These are phyloP conservation scores for Pseudomyrmex pallidus DNA, from an alignment of 1,140 invertebrate genomes.

Conservation along the genomic window DNA sequence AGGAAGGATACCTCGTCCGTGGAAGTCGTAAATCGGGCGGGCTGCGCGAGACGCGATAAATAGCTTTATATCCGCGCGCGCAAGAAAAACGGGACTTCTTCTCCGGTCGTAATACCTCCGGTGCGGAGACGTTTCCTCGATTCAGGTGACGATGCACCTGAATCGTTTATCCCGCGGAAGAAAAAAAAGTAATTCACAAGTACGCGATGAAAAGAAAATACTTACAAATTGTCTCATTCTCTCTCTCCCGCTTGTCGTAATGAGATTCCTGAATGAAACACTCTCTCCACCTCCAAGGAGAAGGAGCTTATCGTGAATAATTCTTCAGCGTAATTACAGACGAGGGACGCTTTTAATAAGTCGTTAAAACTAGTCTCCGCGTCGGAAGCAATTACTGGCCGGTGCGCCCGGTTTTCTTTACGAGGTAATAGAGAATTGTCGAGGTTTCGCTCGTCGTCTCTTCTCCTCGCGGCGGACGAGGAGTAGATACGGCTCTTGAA, in stretches of 20 bases:
- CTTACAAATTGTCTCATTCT: too few relatives aligned
- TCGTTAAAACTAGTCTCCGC: not conserved
- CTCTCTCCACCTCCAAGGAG: too few relatives aligned
- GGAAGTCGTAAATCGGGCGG: constrained; percentile 16
- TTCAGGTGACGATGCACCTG: not conserved
- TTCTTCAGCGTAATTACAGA: not conserved
- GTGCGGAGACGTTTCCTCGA: not conserved
- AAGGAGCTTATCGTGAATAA: not conserved
- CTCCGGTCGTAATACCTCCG: not conserved
- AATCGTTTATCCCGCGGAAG: constrained; percentile 2
- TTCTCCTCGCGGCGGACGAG: not conserved
- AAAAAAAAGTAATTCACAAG: not conserved
- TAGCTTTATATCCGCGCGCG: not conserved
- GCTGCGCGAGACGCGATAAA: constrained; percentile 24
- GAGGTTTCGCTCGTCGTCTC: too few relatives aligned
- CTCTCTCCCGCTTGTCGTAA: not conserved
- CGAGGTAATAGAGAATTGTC: too few relatives aligned
- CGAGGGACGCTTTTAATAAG: not conserved
- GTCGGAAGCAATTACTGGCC: constrained; percentile 18
- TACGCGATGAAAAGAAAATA: not conserved
- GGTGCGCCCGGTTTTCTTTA: too few relatives aligned
- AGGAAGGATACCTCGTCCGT: not conserved
- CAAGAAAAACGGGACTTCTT: not conserved
- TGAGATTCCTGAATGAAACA: not conserved
- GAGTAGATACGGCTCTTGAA: constrained; percentile 7